Conservation (phyloP, 2,113 vertebrate genomes). For the Lynx canadensis region DNA sequence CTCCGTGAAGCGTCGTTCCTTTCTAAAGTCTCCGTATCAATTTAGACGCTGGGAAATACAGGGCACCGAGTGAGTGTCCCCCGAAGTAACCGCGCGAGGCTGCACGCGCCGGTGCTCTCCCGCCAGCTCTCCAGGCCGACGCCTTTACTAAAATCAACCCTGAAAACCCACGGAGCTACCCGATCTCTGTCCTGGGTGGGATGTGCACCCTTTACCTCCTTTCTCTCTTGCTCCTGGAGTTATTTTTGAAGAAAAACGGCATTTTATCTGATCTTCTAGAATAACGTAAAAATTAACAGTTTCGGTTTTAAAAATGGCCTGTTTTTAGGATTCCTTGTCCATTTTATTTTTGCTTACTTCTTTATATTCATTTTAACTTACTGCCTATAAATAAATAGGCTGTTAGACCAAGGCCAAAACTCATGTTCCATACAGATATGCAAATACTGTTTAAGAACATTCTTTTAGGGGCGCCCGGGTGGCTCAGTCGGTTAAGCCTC, state of each 20-base stretch:
- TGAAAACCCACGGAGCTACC: background rate
- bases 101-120: background rate
- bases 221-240: background rate
- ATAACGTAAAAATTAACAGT: background rate
- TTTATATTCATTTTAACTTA: background rate
- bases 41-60: too few relatives aligned
- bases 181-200: fast-evolving
- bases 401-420: background rate
- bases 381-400: background rate
- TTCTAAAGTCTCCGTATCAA: background rate
- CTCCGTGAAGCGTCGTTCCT: background rate
- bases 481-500: too few relatives aligned
- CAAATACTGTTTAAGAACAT: background rate
- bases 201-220: fast-evolving
- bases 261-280: background rate
- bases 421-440: background rate
- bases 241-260: background rate
- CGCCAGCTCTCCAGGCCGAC: background rate
- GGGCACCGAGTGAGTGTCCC: background rate
- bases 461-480: background rate
- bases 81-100: background rate
- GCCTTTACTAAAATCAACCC: fast-evolving
- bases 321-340: background rate
- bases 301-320: background rate
- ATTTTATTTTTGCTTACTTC: background rate